Evolutionary conservation across 2,113 vertebrate species (phyloP), one percentile per base, ranked within the genome.

Genomic region (Equus przewalskii): DNA sequence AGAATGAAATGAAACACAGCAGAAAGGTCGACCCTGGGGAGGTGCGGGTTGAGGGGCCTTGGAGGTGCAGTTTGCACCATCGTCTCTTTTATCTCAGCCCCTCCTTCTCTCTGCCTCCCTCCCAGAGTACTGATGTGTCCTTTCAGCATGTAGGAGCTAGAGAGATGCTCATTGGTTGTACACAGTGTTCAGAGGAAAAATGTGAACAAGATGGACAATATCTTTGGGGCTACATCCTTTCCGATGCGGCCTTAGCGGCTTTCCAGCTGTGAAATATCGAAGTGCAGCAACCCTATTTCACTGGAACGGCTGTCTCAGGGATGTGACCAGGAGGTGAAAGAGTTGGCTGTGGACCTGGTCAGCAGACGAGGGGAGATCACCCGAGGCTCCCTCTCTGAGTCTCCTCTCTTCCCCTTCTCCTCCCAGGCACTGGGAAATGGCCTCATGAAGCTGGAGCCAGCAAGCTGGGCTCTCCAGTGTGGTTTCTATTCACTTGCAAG

Each of bases 171-270:
- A 0, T 5, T 46, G 22, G 19, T 11, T 49, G 56, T 19, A 58
- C 62, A n/a, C 21, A 26, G 62, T 14, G 51, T 78, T 56, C 54
- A 33, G n/a, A 78, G 24, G 44, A 44, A 84, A 80, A 69, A 46
- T 72, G 14, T 3, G 21, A 58, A 18, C 0, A 1, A 58, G 60
- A 3, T 33, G 21, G 54, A 11, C 1, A 0, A 18, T 10, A 13
- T 58, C 21, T 41, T 65, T 26, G 80, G 81, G 54, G 49, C 3
- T 60, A 22, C 11, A 58, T 54, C n/a, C 89, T 67, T 73, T 69
- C 28, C 51, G 62, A 30, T 36, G 33, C 3, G 2, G 18, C 36
- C 79, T 33, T 44, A 54, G 67, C 49, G 44, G 58, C 72, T 76
- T 44, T 54, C 91, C 46, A 60, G 67, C 81, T 89, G 67, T 33